Evolutionary conservation across 2,797 vertebrate genomes (phyloP).

Genomic region (Pogoniulus pusillus): DNA sequence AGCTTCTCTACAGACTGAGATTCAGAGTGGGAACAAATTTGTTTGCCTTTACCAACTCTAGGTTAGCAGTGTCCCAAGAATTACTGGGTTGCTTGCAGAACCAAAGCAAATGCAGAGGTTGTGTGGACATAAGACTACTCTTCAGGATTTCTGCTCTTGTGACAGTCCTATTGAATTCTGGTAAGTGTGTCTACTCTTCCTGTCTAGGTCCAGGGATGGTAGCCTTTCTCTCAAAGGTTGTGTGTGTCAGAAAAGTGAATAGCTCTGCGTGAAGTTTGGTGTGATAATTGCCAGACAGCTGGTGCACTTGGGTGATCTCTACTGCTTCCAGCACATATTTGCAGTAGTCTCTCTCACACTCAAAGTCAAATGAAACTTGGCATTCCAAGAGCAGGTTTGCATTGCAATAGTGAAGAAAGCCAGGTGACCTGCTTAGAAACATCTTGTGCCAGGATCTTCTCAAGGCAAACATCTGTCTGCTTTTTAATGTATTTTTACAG

Average conservation of each 20-base stretch:
- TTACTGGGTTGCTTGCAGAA: background rate
- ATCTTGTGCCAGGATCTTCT: background rate
- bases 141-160: background rate
- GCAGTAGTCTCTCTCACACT: background rate
- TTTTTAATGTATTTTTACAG: background rate
- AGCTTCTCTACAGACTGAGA: background rate
- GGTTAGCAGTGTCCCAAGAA: background rate
- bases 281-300: background rate
- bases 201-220: background rate
- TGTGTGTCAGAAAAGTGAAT: background rate
- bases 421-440: background rate
- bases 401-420: background rate
- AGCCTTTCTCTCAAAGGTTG: background rate
- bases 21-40: background rate
- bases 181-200: background rate
- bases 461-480: background rate
- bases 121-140: background rate
- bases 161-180: background rate
- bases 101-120: background rate
- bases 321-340: accelerated
- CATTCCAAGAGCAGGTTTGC: background rate
- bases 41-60: background rate
- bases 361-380: background rate
- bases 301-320: background rate
- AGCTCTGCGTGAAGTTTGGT: background rate